These are phyloP conservation scores for Melinopterus prodromus DNA, from an alignment of 2,888 invertebrate species.

Conservation along the genomic window DNA sequence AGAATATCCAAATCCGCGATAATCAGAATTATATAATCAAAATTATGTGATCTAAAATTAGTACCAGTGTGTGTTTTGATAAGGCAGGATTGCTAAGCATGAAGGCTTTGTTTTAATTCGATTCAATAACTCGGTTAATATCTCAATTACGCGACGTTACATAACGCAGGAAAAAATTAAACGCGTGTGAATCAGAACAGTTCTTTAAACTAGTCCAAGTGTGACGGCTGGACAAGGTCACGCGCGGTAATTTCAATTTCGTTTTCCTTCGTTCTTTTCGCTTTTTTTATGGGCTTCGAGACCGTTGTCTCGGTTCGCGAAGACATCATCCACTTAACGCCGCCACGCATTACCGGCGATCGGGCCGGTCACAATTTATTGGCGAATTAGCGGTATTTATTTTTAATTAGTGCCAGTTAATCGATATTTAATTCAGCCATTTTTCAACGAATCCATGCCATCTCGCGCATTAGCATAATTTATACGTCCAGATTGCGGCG, in stretches of 20 bases:
- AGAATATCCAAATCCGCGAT: not conserved
- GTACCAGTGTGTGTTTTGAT: not conserved
- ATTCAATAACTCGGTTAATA: constrained; percentile 4
- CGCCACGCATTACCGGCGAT: not conserved
- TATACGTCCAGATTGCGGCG: not conserved
- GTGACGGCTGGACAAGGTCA: not conserved
- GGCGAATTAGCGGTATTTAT: constrained; percentile 4
- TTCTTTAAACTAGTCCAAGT: constrained; percentile 4
- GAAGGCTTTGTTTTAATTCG: not conserved
- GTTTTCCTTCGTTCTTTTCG: not conserved
- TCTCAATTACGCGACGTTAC: not conserved
- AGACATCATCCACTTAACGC: constrained; percentile 4
- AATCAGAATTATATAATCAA: not conserved
- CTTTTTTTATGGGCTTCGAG: not conserved
- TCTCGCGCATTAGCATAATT: not conserved
- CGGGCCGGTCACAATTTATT: not conserved
- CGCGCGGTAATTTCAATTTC: not conserved
- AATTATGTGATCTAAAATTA: not conserved
- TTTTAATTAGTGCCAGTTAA: constrained; percentile 4
- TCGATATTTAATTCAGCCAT: constrained; percentile 4
- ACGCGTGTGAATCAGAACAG: not conserved
- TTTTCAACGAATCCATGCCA: constrained; percentile 4
- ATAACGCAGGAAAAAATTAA: not conserved
- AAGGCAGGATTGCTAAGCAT: not conserved
- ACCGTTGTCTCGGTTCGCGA: not conserved